phyloP scores from a whole-genome alignment of 1,140 invertebrate species.

The Heliconius himera region DNA sequence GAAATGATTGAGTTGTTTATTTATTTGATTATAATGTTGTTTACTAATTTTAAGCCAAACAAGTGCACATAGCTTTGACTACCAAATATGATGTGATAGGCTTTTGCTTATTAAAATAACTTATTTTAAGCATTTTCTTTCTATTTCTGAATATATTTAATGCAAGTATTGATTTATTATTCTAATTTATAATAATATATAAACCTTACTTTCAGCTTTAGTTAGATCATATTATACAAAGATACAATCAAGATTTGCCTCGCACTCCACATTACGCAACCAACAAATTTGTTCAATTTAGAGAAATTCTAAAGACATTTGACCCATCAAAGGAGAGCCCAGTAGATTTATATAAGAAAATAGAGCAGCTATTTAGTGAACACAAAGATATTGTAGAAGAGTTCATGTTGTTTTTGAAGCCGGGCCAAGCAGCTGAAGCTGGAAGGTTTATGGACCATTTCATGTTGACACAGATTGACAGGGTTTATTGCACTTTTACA shows the following conservation, averaged over 20 bases:
- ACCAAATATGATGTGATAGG: background rate
- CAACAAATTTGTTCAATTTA: slow-evolving; percentile 83
- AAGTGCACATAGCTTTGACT: background rate
- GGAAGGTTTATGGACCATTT: slow-evolving; percentile 89
- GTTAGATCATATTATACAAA: slow-evolving; percentile 75
- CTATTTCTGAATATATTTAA: background rate
- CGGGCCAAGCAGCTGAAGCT: slow-evolving; percentile 88
- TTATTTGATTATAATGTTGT: background rate
- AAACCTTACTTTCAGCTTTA: slow-evolving; percentile 61
- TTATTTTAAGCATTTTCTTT: background rate
- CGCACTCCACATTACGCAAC: slow-evolving; percentile 54
- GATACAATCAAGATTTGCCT: slow-evolving; percentile 71
- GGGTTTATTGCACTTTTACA: slow-evolving; percentile 87
- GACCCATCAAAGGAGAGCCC: slow-evolving; percentile 82
- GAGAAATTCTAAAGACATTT: slow-evolving; percentile 84
- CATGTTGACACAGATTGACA: slow-evolving; percentile 80
- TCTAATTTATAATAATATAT: background rate
- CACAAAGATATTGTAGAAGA: slow-evolving; percentile 89
- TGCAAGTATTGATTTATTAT: background rate
- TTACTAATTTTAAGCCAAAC: background rate
- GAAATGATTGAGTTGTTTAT: background rate
- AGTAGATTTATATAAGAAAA: slow-evolving; percentile 85
- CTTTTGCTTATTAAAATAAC: no score
- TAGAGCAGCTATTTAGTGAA: slow-evolving; percentile 85
- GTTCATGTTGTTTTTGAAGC: slow-evolving; percentile 90